These are phyloP conservation scores for Cotesia congregata DNA, from an alignment of 2,888 invertebrate genomes.

Conservation along the genomic window DNA sequence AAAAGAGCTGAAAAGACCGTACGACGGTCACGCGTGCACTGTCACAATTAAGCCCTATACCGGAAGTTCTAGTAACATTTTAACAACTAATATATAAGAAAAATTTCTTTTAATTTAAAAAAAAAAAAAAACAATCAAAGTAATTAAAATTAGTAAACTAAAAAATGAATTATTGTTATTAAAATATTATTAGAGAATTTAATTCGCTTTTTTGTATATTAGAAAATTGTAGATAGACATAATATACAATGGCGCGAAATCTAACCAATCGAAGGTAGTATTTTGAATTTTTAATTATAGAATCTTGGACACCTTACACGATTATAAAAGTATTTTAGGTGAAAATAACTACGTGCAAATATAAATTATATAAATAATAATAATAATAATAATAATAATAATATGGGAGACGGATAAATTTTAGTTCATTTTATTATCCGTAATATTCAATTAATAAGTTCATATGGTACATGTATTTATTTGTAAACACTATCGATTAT, in stretches of 20 bases:
- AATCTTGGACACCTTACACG: too few relatives aligned
- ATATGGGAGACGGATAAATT: neutral
- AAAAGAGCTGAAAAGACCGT: neutral
- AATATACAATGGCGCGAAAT: neutral
- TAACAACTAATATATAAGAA: neutral
- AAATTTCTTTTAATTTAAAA: neutral
- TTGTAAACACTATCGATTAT: neutral
- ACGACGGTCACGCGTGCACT: neutral
- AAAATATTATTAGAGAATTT: neutral
- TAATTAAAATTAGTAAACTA: neutral
- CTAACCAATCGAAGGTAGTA: neutral
- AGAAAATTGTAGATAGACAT: neutral
- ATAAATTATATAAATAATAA: too few relatives aligned
- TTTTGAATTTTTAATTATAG: neutral
- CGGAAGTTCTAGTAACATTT: neutral
- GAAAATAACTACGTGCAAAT: too few relatives aligned
- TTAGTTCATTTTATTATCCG: neutral
- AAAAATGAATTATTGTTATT: neutral
- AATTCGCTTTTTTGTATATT: neutral
- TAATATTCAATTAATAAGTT: neutral
- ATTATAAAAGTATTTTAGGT: too few relatives aligned
- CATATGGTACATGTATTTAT: neutral
- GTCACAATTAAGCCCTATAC: too few relatives aligned
- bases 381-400: too few relatives aligned
- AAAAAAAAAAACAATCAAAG: too few relatives aligned